phyloP scores from a whole-genome alignment of 2,888 invertebrate genomes.

The Notodonta dromedarius region DNA sequence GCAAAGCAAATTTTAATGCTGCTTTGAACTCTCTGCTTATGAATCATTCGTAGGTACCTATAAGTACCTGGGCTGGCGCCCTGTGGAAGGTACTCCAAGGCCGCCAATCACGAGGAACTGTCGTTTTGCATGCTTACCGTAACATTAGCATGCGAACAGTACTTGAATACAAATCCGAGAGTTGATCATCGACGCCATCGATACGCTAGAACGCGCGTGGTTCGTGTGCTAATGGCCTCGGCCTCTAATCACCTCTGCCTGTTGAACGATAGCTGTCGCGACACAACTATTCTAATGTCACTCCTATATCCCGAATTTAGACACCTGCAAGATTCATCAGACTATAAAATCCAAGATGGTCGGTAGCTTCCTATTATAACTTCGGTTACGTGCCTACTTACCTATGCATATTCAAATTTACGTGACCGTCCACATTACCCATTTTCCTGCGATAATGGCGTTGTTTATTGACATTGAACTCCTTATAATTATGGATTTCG shows the following conservation, averaged over 20 bases:
- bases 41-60: constrained; percentile 23
- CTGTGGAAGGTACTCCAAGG: constrained; percentile 40
- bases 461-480: too few species aligned
- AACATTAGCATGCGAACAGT: constrained; percentile 19
- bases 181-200: constrained; percentile 24
- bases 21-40: constrained; percentile 19
- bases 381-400: too few species aligned
- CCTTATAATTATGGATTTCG: too few species aligned
- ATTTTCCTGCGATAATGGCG: too few species aligned
- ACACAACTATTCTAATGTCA: constrained; percentile 37
- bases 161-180: constrained; percentile 47
- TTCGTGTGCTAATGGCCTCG: constrained; percentile 23
- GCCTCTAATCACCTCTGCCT: constrained; percentile 20
- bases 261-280: constrained; percentile 25
- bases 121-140: constrained; percentile 35
- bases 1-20: constrained; percentile 32
- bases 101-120: constrained; percentile 37
- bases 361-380: too few species aligned
- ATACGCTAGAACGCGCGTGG: constrained; percentile 28
- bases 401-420: too few species aligned
- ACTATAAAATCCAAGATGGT: neutral
- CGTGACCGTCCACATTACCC: too few species aligned
- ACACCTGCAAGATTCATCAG: neutral
- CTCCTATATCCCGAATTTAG: constrained; percentile 15
- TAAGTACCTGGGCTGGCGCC: constrained; percentile 12